A percentile compares a stretch with the other conserved stretches of the same genome.
Evolutionary conservation across 2,888 invertebrate species (phyloP).

Genomic region (Trilocha varians): DNA sequence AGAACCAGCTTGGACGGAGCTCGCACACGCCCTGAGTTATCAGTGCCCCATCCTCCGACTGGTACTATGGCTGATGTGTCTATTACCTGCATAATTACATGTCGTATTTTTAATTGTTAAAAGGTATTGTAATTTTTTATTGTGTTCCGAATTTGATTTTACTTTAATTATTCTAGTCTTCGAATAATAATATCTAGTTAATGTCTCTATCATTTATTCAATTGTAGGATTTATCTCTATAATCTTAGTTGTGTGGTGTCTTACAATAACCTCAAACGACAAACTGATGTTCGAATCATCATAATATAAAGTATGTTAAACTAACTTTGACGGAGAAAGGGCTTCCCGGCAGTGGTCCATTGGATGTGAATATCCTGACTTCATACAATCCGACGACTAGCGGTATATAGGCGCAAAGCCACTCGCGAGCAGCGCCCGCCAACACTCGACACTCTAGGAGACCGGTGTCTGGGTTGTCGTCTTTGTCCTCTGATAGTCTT

Average conservation of each 20-base stretch:
- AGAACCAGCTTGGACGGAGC: slow-evolving; percentile 87
- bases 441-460: slow-evolving; percentile 75
- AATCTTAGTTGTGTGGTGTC: too few species aligned
- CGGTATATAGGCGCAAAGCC: slow-evolving; percentile 92
- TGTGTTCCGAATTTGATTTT: neutral
- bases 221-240: too few species aligned
- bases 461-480: slow-evolving; percentile 48
- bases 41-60: slow-evolving; percentile 92
- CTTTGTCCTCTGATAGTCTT: slow-evolving; percentile 52
- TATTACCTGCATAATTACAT: slow-evolving; percentile 70
- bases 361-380: slow-evolving; percentile 81
- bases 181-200: too few species aligned
- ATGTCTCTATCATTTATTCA: too few species aligned
- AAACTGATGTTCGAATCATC: neutral
- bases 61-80: slow-evolving; percentile 81
- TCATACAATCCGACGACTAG: slow-evolving; percentile 94
- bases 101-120: neutral
- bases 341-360: slow-evolving; percentile 80
- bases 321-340: slow-evolving; percentile 84
- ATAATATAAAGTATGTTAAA: slow-evolving; percentile 1
- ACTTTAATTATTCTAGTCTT: neutral
- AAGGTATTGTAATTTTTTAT: neutral
- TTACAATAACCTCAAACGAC: too few species aligned
- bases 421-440: slow-evolving; percentile 81
- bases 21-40: slow-evolving; percentile 81